These are phyloP conservation scores for Diadophis punctatus DNA, from an alignment of 2,113 vertebrate species.

Conservation along the genomic window DNA sequence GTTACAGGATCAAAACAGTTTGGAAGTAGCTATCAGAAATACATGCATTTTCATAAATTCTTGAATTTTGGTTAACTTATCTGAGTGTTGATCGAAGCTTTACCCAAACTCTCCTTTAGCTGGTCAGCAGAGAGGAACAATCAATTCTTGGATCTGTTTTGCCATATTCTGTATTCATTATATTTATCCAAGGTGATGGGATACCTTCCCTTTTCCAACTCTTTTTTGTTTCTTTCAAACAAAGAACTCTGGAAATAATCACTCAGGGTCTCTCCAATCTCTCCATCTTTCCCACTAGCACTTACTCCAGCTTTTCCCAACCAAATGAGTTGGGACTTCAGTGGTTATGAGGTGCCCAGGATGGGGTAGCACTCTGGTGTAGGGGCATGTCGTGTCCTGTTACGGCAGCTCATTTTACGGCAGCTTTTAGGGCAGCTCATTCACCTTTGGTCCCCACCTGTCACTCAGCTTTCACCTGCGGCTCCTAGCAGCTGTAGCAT, in stretches of 20 bases:
- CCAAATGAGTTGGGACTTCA: not conserved
- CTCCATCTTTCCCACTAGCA: not conserved
- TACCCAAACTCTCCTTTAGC: not conserved
- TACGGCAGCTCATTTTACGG: no score
- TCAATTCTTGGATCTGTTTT: not conserved
- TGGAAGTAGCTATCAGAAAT: not conserved
- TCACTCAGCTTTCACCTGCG: no score
- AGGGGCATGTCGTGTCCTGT: no score
- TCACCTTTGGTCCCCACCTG: no score
- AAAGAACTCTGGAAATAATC: not conserved
- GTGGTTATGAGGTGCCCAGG: no score
- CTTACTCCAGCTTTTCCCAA: not conserved
- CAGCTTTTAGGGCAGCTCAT: no score
- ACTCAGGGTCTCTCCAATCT: not conserved
- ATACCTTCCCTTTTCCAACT: not conserved
- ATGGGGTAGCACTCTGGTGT: no score
- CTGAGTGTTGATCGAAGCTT: not conserved
- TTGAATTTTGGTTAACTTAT: not conserved
- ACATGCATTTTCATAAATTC: slow-evolving; percentile 4
- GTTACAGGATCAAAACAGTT: not conserved
- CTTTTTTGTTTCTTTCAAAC: not conserved
- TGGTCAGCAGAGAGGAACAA: not conserved
- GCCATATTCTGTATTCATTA: no score
- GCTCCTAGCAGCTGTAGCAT: no score
- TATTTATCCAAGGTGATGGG: not conserved